Base-by-base conservation (phyloP, 2,797 vertebrate species). In the Rhadinocentrus ornatus region DNA sequence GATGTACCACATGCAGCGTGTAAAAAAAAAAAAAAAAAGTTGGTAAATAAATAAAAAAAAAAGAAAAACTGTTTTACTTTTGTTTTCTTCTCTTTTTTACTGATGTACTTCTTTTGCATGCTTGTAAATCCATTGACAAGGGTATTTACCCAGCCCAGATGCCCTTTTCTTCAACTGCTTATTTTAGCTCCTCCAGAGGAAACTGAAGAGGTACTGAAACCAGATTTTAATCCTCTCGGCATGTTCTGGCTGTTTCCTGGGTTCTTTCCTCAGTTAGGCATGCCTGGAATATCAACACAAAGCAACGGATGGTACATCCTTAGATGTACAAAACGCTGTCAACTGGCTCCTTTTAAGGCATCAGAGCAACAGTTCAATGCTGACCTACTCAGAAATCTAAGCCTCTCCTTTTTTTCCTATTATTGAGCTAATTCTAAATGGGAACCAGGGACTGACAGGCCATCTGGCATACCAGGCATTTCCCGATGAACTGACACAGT, bases 141-240 rank as follows among this genome's bases (percentile, higher is more conserved):
- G 39, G 37, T 1, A 39, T 18, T 44, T 4, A 6, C 1, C 50
- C 24, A 26, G 22, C 50, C 24, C 53, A 29, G 18, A 52, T 58
- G 29, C n/a, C 34, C 46, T 37, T 69, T 41, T 16, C 8, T 20
- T 12, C 6, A 31, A n/a, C 37, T 56, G 20, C 29, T 16, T 35
- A 26, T 53, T 57, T 12, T 22, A 27, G 29, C 11, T 54, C 29
- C 59, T 70, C 27, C 29, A 22, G 18, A 57, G 24, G 57, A 35
- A 56, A 56, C 58, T 60, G 37, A 59, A 65, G 35, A 55, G 16
- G 9, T 48, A 63, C 11, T 24, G 18, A 24, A 46, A 61, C 65
- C 65, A 78, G 62, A 75, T 72, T 62, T 58, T 41, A 65, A 71
- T 71, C 60, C 39, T 26, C 37, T 65, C 66, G 59, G 24, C 31